Conservation (phyloP, 2,888 invertebrate species). For the Shargacucullia verbasci region DNA sequence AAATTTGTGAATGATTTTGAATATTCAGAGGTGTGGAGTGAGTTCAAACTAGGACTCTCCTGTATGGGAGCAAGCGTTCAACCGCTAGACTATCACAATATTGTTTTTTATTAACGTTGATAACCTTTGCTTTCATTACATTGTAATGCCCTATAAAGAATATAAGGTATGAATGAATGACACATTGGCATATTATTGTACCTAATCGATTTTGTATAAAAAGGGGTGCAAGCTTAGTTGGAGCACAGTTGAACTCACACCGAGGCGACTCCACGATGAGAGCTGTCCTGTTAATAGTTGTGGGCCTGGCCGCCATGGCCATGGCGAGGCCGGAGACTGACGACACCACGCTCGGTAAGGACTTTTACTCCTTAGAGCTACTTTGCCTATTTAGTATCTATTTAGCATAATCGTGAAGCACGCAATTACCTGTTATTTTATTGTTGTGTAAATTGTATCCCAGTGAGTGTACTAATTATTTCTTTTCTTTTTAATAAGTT, state of each 20-base stretch:
- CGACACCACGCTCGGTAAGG: conserved; percentile 71
- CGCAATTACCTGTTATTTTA: no score
- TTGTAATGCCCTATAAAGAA: conserved; percentile 41
- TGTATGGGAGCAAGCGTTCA: no score
- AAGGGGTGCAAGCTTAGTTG: conserved; percentile 39
- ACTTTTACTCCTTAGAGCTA: not conserved
- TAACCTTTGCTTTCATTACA: conserved; percentile 45
- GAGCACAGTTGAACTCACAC: conserved; percentile 73
- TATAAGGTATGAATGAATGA: conserved; percentile 43
- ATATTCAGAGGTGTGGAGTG: no score
- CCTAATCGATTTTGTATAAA: conserved; percentile 65
- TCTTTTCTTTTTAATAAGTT: no score
- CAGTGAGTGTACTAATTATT: no score
- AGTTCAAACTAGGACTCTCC: no score
- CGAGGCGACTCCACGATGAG: conserved; percentile 78
- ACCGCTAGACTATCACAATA: no score
- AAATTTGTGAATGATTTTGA: no score
- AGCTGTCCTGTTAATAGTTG: conserved; percentile 68
- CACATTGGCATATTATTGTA: conserved; percentile 24
- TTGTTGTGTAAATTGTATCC: no score
- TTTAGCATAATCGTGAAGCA: no score
- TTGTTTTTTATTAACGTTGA: conserved; percentile 31
- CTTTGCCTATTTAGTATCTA: no score
- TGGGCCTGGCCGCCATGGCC: conserved; percentile 79
- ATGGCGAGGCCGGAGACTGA: conserved; percentile 74